Conservation (phyloP, 2,797 vertebrate species). For the Enteromius mattozi region DNA sequence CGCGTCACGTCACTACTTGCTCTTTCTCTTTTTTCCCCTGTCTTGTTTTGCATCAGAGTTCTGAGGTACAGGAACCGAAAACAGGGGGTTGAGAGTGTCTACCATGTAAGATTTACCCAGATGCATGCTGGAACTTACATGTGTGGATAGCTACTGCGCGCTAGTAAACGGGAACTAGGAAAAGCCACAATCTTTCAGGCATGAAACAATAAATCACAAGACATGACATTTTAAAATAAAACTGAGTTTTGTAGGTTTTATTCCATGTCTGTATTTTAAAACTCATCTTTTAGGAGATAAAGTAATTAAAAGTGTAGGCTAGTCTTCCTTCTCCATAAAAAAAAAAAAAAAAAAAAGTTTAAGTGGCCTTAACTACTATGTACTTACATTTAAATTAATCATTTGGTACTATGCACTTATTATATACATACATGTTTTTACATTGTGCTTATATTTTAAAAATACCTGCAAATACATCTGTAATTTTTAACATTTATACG, state of each 20-base stretch:
- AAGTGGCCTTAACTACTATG: too few relatives aligned
- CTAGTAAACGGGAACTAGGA: slow-evolving; percentile 12
- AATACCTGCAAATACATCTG: too few relatives aligned
- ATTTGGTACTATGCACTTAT: too few relatives aligned
- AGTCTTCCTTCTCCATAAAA: neutral
- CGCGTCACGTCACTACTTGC: neutral
- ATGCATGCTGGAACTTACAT: neutral
- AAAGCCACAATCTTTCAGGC: slow-evolving; percentile 23
- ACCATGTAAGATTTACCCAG: slow-evolving; percentile 21
- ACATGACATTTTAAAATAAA: neutral
- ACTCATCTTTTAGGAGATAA: neutral
- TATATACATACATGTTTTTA: too few relatives aligned
- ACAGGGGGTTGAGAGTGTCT: slow-evolving; percentile 13
- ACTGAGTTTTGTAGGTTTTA: neutral
- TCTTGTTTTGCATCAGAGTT: slow-evolving; percentile 33
- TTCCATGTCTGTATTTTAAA: neutral
- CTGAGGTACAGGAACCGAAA: slow-evolving; percentile 59
- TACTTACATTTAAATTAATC: too few relatives aligned
- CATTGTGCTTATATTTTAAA: too few relatives aligned
- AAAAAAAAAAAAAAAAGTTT: neutral
- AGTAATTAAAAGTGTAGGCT: neutral
- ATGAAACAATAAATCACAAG: slow-evolving; percentile 10
- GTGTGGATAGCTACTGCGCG: neutral
- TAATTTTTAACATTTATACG: too few relatives aligned
- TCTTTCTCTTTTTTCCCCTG: neutral